Percentiles rank a stretch among this genome's conserved stretches.
Conservation (phyloP, 2,113 vertebrate species). For the Cercopithecus mona region DNA sequence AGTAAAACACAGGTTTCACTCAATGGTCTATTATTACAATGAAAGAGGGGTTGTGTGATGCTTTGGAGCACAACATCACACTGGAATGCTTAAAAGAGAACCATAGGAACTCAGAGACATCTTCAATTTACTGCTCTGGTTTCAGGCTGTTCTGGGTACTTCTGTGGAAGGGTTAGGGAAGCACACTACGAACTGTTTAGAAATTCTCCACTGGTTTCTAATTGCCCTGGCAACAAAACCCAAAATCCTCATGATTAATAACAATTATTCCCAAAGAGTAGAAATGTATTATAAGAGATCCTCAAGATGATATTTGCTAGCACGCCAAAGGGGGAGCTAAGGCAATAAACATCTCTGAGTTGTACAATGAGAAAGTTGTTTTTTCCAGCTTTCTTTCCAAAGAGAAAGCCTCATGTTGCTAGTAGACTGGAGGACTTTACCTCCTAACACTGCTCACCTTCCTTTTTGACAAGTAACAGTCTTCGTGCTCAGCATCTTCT, state of each 20-base stretch:
- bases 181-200: background rate
- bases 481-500: background rate
- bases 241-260: background rate
- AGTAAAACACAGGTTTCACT: background rate
- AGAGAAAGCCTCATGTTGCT: background rate
- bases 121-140: background rate
- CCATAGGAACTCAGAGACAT: background rate
- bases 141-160: background rate
- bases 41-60: background rate
- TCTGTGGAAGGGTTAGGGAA: background rate
- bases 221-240: background rate
- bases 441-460: background rate
- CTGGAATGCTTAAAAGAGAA: background rate
- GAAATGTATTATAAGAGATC: background rate
- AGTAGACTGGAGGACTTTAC: background rate
- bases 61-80: background rate
- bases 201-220: background rate
- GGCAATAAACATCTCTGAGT: background rate
- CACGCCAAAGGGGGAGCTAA: background rate
- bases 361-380: background rate
- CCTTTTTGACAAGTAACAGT: background rate
- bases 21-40: background rate
- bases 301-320: background rate
- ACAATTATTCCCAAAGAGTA: background rate
- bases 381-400: background rate